Conservation (phyloP, 2,113 vertebrate genomes). For the Misgurnus mizolepis region DNA sequence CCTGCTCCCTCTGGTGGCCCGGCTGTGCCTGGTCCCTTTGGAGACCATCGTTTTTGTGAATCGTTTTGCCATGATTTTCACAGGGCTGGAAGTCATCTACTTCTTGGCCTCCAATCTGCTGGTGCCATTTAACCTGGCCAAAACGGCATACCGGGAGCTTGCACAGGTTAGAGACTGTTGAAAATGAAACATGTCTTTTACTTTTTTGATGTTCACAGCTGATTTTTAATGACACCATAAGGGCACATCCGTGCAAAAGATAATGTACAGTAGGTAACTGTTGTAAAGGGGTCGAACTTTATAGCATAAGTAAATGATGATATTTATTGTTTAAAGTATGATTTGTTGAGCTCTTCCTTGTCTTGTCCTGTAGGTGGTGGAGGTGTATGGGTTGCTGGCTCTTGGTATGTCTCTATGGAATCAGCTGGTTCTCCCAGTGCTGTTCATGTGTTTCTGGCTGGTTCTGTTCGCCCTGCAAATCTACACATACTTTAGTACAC, state of each 20-base stretch:
- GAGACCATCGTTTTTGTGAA: constrained; percentile 97
- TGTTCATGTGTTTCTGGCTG: constrained; percentile 99
- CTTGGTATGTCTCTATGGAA: constrained; percentile 99
- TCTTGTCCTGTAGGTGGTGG: constrained; percentile 82
- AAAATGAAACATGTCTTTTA: neutral
- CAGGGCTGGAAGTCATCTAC: constrained; percentile 95
- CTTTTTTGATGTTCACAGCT: too few relatives aligned
- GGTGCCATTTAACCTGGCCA: constrained; percentile 95
- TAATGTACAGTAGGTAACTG: too few relatives aligned
- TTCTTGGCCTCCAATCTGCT: constrained; percentile 95
- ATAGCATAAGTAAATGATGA: neutral
- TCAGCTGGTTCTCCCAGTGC: constrained; percentile 94
- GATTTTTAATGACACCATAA: too few relatives aligned
- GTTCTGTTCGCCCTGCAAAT: constrained; percentile 96
- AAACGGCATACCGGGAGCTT: constrained; percentile 94
- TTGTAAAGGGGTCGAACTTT: too few relatives aligned
- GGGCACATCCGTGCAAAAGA: too few relatives aligned
- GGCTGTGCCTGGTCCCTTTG: constrained; percentile 92
- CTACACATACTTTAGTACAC: constrained; percentile 96
- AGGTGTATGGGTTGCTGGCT: constrained; percentile 94
- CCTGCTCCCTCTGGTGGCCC: constrained; percentile 93
- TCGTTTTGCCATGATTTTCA: constrained; percentile 98
- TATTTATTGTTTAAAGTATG: too few relatives aligned
- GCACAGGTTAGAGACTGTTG: constrained; percentile 81
- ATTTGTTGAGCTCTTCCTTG: neutral